A percentile compares a stretch with the other conserved stretches of the same genome.
Conservation (phyloP, 1,140 invertebrate genomes). For the Hypothenemus hampei region DNA sequence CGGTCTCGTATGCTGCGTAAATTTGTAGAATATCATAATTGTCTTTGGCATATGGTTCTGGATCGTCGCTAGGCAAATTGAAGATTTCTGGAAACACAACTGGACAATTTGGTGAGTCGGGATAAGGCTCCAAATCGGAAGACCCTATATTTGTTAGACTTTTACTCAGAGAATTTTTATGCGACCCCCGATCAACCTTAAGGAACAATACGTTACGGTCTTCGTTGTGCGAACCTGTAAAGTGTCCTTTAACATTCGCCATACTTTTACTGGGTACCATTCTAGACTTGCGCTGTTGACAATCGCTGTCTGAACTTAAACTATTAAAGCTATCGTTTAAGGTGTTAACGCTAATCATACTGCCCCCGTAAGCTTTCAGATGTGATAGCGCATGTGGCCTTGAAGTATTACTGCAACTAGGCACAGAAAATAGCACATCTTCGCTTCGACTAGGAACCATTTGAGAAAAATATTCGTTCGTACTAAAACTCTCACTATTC, state of each 20-base stretch:
- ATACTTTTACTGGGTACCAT: constrained; percentile 42
- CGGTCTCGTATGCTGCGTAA: constrained; percentile 92
- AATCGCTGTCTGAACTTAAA: constrained; percentile 53
- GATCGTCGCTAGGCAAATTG: constrained; percentile 38
- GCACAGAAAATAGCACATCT: constrained; percentile 61
- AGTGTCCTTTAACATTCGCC: constrained; percentile 43
- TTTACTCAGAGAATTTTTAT: constrained; percentile 48
- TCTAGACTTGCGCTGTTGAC: constrained; percentile 34
- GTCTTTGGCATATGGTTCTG: constrained; percentile 19
- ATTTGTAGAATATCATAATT: constrained; percentile 66
- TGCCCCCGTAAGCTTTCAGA: constrained; percentile 57
- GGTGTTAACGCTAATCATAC: constrained; percentile 52
- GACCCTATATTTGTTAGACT: constrained; percentile 54
- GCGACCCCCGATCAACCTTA: constrained; percentile 37
- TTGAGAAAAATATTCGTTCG: constrained; percentile 46
- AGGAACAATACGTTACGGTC: constrained; percentile 33
- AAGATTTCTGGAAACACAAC: constrained; percentile 32
- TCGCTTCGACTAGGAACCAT: constrained; percentile 68
- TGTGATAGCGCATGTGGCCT: constrained; percentile 57
- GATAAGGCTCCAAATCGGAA: constrained; percentile 47
- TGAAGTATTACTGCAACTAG: constrained; percentile 33
- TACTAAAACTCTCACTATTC: constrained; percentile 56
- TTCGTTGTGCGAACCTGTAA: constrained; percentile 37
- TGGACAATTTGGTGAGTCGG: constrained; percentile 34
- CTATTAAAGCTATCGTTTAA: constrained; percentile 57